Evolutionary conservation across 1,140 invertebrate genomes (phyloP), one percentile per base, ranked within the genome.

Genomic region (Drosophila willistoni): DNA sequence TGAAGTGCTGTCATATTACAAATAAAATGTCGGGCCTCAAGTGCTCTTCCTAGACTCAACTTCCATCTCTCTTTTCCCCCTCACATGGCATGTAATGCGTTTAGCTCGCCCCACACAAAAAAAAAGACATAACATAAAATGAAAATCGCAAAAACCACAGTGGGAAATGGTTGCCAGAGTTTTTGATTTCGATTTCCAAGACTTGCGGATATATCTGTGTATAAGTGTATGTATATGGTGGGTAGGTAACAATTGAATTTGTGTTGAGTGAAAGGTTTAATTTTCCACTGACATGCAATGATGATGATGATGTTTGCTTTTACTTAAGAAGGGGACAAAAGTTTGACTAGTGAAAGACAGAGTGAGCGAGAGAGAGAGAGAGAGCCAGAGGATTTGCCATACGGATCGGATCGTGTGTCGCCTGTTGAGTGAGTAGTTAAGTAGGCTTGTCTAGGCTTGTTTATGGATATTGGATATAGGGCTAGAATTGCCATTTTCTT

Each of bases 1-100:
- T 82, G 79, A 82, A 77, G 79, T 82, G 70, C 79, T 82, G 79
- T 82, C 79, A 82, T 82, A 82, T 82, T 82, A 82, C 79, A 82
- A 82, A 82, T 82, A 82, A 82, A 82, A 81, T 77, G 79, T 81
- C 67, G 69, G 69, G 79, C 66, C 51, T 81, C 69, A 74, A 81
- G 73, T 81, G 73, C 70, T 68, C 54, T 62, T 55, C 55, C 66
- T 34, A 33, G 22, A 36, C 34, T 36, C 34, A 36, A 36, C 10
- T 39, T 55, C 17, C 42, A n/a, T 44, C 29, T 25, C 42, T 12
- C 55, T 12, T 12, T 14, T 17, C 13, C 14, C 44, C 14, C n/a
- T 44, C 44, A 22, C 44, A 51, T 61, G 61, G 44, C 59, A 44
- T 78, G 76, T 82, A 82, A 82, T 82, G 79, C 79, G 79, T 82